Conservation (phyloP, 2,888 invertebrate species). For the Drosophila recens region DNA sequence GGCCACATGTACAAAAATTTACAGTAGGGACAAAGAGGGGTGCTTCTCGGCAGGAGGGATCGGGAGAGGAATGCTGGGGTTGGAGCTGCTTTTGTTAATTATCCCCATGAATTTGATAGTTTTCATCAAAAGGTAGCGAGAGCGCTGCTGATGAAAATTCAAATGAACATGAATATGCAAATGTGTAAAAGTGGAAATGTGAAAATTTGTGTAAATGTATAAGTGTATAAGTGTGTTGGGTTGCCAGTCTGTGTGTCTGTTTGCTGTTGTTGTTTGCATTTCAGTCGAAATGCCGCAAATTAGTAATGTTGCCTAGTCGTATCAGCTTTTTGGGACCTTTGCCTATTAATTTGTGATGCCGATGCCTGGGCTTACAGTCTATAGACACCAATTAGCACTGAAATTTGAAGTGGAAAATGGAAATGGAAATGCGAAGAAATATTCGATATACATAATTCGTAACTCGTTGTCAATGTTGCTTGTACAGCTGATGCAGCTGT, state of each 20-base stretch:
- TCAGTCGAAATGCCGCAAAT: constrained; percentile 59
- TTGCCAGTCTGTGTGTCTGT: constrained; percentile 21
- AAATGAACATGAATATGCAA: constrained; percentile 76
- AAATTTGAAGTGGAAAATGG: constrained; percentile 37
- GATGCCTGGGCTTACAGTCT: constrained; percentile 45
- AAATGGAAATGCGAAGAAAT: constrained; percentile 16
- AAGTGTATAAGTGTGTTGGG: constrained; percentile 9
- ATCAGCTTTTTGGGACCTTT: constrained; percentile 32
- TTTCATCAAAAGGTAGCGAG: constrained; percentile 64
- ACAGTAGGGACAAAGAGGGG: not conserved
- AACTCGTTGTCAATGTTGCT: constrained; percentile 6
- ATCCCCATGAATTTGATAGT: constrained; percentile 77
- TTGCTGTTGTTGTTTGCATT: constrained; percentile 43
- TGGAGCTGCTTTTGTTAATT: constrained; percentile 61
- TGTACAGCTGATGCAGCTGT: constrained; percentile 1
- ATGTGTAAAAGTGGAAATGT: constrained; percentile 60
- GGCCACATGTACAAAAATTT: constrained; percentile 61
- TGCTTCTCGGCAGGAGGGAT: not conserved
- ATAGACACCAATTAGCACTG: constrained; percentile 69
- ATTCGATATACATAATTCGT: constrained; percentile 7
- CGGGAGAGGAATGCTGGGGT: not conserved
- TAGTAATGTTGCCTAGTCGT: constrained; percentile 53
- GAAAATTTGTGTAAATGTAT: constrained; percentile 39
- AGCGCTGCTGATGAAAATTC: constrained; percentile 54
- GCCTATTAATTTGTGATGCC: constrained; percentile 57